A percentile compares a stretch with the other conserved stretches of the same genome.
Evolutionary conservation across 1,140 invertebrate species (phyloP).

Genomic region (Hesperophylax magnus): DNA sequence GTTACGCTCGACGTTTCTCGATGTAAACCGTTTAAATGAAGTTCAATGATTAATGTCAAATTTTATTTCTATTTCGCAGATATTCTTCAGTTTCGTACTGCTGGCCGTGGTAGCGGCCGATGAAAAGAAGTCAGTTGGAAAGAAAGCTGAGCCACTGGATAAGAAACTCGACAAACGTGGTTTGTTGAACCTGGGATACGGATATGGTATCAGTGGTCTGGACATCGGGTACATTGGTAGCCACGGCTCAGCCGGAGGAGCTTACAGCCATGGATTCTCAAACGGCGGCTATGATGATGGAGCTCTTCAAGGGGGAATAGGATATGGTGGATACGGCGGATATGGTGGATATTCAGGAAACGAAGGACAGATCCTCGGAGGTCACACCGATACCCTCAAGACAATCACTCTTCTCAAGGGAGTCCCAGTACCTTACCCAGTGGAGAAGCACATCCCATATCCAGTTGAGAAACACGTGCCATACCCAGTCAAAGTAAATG

Average conservation of each 20-base stretch:
- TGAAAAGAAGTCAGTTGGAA: constrained; percentile 73
- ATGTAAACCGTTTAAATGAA: no score
- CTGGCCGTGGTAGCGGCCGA: constrained; percentile 77
- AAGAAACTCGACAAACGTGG: constrained; percentile 75
- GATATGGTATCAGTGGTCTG: constrained; percentile 73
- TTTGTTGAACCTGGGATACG: constrained; percentile 73
- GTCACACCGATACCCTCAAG: constrained; percentile 76
- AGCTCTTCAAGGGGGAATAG: constrained; percentile 55
- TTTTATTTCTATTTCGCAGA: constrained; percentile 63
- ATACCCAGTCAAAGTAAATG: constrained; percentile 73
- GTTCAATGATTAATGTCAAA: background rate
- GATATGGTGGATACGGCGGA: constrained; percentile 57
- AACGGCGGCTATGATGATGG: constrained; percentile 52
- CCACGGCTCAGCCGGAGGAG: constrained; percentile 74
- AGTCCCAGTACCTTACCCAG: constrained; percentile 75
- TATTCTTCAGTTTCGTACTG: constrained; percentile 79
- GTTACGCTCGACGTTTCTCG: no score
- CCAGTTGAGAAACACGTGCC: constrained; percentile 75
- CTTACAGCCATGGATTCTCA: constrained; percentile 60
- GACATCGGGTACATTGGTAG: constrained; percentile 79
- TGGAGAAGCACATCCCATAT: constrained; percentile 77
- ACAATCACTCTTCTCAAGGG: constrained; percentile 82
- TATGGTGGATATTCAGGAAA: constrained; percentile 59
- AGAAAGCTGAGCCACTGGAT: constrained; percentile 73
- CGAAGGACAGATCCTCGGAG: constrained; percentile 47